Evolutionary conservation across 2,797 vertebrate species (phyloP).

Genomic region (Eurystomus glaucurus): DNA sequence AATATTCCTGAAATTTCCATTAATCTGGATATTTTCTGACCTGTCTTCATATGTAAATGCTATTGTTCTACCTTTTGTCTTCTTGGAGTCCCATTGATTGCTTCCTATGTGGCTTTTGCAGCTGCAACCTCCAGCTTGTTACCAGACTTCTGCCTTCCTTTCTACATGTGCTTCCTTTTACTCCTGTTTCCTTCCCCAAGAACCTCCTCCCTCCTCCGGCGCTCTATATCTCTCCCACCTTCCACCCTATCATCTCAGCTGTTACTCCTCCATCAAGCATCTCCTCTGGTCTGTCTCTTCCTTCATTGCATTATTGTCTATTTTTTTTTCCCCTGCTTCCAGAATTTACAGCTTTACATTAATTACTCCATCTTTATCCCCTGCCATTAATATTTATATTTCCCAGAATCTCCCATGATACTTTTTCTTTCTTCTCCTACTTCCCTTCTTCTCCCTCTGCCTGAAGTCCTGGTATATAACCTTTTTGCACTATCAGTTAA

Average conservation of each 20-base stretch:
- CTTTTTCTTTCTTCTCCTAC: background rate
- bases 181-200: background rate
- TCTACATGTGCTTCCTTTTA: background rate
- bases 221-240: background rate
- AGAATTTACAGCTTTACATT: background rate
- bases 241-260: constrained; percentile 6
- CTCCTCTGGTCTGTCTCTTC: background rate
- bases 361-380: background rate
- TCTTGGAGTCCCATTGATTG: background rate
- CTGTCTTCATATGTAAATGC: background rate
- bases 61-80: constrained; percentile 58
- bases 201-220: constrained; percentile 22
- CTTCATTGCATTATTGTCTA: background rate
- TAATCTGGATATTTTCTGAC: background rate
- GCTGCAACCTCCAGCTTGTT: constrained; percentile 21
- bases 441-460: background rate
- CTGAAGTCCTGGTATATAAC: background rate
- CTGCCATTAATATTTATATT: background rate
- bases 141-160: constrained; percentile 5
- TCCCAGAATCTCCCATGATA: background rate
- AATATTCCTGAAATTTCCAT: background rate
- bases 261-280: background rate
- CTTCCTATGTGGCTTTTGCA: background rate
- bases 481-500: background rate
- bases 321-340: background rate